A percentile compares a stretch with the other conserved stretches of the same genome.
These are phyloP conservation scores for Platycheirus rosarum DNA, from an alignment of 2,888 invertebrate genomes.

Conservation along the genomic window DNA sequence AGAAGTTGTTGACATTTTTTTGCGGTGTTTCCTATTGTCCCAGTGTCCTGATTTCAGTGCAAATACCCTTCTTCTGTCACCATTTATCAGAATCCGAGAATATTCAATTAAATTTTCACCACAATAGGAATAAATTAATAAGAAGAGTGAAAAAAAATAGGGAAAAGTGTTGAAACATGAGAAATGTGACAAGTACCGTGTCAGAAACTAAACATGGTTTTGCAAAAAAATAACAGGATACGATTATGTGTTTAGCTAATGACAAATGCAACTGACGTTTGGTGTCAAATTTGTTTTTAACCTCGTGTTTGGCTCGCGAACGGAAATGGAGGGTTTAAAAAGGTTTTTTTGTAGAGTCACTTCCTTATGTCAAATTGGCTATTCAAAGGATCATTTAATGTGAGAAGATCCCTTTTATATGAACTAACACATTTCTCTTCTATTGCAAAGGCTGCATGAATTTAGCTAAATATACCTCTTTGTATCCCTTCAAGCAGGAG, in stretches of 20 bases:
- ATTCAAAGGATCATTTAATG: constrained; percentile 46
- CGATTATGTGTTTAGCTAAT: constrained; percentile 18
- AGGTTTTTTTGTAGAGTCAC: not conserved
- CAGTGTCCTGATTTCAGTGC: constrained; percentile 57
- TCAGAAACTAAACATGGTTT: constrained; percentile 42
- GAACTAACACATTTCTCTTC: not conserved
- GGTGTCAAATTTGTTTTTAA: constrained; percentile 44
- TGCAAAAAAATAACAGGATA: constrained; percentile 14
- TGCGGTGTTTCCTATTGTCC: constrained; percentile 34
- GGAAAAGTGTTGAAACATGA: constrained; percentile 22
- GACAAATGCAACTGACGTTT: constrained; percentile 26
- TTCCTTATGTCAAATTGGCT: constrained; percentile 22
- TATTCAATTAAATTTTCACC: constrained; percentile 54
- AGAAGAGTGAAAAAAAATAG: constrained; percentile 40
- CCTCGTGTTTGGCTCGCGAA: constrained; percentile 52
- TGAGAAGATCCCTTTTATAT: constrained; percentile 35
- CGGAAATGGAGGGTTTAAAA: constrained; percentile 40
- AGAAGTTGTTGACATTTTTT: constrained; percentile 65
- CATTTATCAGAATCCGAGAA: constrained; percentile 22
- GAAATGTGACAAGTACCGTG: constrained; percentile 44
- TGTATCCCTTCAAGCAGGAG: constrained; percentile 10
- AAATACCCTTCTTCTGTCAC: constrained; percentile 54
- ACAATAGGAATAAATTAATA: constrained; percentile 47
- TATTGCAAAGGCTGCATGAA: constrained; percentile 20
- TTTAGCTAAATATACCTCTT: constrained; percentile 11